These are phyloP conservation scores for Trididemnum clinides DNA, from an alignment of 23 tunicate species.

Conservation along the genomic window DNA sequence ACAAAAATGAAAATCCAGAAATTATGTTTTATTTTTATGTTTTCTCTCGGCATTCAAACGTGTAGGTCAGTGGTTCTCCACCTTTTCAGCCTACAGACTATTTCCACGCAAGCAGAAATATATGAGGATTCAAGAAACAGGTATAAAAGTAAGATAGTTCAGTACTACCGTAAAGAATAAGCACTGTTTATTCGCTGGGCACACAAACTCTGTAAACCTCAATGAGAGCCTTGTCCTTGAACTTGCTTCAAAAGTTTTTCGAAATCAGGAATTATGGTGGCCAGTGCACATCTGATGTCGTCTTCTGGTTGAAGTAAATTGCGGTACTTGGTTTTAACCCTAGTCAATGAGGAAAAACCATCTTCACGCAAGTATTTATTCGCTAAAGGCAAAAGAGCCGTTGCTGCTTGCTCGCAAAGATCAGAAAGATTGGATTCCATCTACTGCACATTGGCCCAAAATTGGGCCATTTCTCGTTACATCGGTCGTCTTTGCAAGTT, in stretches of 20 bases:
- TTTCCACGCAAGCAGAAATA: background rate
- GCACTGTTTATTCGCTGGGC: background rate
- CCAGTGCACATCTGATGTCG: conserved; percentile 34
- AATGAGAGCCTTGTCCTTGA: background rate
- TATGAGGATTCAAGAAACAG: background rate
- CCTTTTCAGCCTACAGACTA: conserved; percentile 14
- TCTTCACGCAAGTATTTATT: background rate
- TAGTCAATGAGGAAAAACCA: conserved; percentile 16
- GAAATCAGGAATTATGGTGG: conserved; percentile 20
- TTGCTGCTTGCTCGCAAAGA: conserved; percentile 14
- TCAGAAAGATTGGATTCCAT: conserved; percentile 25
- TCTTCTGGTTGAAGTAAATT: no score
- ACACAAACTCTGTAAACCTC: conserved; percentile 4
- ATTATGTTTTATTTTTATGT: no score
- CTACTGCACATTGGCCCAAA: conserved; percentile 14
- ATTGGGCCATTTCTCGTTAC: conserved; percentile 39
- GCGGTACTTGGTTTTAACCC: conserved; percentile 33
- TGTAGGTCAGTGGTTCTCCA: conserved; percentile 2
- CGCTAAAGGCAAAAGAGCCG: no score
- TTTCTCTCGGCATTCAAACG: no score
- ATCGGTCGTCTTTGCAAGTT: conserved; percentile 58
- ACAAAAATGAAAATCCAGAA: no score
- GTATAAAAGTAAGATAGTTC: conserved; percentile 1
- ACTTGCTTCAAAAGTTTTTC: conserved; percentile 28
- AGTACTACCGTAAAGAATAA: background rate